phyloP scores from a whole-genome alignment of 2,888 invertebrate genomes.

The Oegoconia quadripuncta region DNA sequence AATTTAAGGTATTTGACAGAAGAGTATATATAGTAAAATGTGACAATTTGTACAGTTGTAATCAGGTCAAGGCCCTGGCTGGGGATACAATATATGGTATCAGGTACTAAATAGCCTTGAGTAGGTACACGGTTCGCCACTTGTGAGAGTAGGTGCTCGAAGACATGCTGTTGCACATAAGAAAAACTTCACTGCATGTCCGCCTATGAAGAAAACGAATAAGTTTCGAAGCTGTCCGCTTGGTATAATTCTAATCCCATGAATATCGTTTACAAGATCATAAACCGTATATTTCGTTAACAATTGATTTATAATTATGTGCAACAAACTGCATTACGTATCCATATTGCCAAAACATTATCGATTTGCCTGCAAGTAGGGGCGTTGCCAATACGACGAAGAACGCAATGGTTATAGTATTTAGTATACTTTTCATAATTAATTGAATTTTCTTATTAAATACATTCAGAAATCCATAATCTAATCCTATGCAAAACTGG shows the following conservation, averaged over 20 bases:
- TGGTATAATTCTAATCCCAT: too few relatives aligned
- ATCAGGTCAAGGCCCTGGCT: conserved; percentile 1
- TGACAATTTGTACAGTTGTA: conserved; percentile 5
- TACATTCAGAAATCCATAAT: conserved; percentile 6
- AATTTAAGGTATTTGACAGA: conserved; percentile 3
- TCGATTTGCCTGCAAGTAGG: not conserved
- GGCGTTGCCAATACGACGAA: not conserved
- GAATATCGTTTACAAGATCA: conserved; percentile 1
- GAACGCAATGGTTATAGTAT: not conserved
- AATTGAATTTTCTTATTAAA: conserved; percentile 2
- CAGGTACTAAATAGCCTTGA: not conserved
- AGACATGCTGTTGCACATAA: not conserved
- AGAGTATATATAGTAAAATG: conserved; percentile 8
- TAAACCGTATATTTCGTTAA: conserved; percentile 2
- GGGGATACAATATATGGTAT: not conserved
- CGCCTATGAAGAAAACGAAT: not conserved
- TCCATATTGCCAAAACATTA: not conserved
- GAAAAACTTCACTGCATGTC: not conserved
- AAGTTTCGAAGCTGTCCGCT: too few relatives aligned
- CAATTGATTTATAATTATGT: not conserved
- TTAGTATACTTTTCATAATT: not conserved
- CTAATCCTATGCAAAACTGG: conserved; percentile 2
- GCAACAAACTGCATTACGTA: not conserved
- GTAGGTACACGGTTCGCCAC: not conserved
- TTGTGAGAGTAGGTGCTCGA: too few relatives aligned